These are phyloP conservation scores for Picathartes gymnocephalus DNA, from an alignment of 2,113 vertebrate species.

Conservation along the genomic window DNA sequence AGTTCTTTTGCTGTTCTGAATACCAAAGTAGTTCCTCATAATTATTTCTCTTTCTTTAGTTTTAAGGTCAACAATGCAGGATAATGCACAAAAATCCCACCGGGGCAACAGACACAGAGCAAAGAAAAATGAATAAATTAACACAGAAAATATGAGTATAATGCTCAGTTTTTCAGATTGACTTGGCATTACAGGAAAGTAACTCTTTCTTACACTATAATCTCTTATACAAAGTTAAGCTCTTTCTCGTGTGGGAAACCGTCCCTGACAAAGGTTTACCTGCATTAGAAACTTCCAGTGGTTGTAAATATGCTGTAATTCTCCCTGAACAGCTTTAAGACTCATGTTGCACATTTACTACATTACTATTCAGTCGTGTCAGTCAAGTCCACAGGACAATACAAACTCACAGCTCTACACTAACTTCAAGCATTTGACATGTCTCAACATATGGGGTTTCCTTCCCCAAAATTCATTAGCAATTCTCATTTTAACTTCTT, in stretches of 20 bases:
- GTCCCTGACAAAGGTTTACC: neutral
- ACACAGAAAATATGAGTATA: neutral
- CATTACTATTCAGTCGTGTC: neutral
- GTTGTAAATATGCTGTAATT: neutral
- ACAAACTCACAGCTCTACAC: neutral
- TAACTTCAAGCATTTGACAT: neutral
- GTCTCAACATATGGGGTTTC: accelerated
- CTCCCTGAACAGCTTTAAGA: neutral
- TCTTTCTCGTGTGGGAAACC: neutral
- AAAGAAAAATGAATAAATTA: neutral
- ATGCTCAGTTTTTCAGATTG: neutral
- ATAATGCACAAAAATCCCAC: neutral
- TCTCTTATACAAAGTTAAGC: neutral
- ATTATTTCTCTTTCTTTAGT: neutral
- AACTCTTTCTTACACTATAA: neutral
- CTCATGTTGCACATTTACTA: neutral
- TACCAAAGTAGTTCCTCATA: neutral
- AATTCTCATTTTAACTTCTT: neutral
- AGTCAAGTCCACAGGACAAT: neutral
- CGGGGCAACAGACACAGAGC: neutral
- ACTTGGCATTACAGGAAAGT: neutral
- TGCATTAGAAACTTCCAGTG: neutral
- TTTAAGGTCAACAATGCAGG: neutral
- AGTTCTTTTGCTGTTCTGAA: neutral
- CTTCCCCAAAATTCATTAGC: neutral